These are phyloP conservation scores for Smutsia gigantea DNA, from an alignment of 2,797 vertebrate species.

Conservation along the genomic window DNA sequence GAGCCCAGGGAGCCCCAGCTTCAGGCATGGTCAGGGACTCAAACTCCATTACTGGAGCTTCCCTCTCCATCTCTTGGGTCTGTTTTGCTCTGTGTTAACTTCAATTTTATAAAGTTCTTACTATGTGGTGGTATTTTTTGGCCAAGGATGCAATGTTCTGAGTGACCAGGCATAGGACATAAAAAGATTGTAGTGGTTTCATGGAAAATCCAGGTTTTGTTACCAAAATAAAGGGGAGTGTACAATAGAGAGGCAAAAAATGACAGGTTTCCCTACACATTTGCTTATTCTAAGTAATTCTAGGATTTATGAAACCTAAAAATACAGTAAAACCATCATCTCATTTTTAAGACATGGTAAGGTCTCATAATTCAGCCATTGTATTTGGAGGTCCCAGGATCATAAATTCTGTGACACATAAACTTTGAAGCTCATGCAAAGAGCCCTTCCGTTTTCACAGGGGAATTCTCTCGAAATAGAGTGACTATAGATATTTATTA, in stretches of 20 bases:
- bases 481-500: not conserved
- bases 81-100: not conserved
- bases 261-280: not conserved
- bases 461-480: not conserved
- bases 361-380: not conserved
- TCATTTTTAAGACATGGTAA: not conserved
- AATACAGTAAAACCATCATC: not conserved
- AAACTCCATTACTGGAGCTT: not conserved
- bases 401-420: not conserved
- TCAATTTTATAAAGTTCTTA: not conserved
- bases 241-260: not conserved
- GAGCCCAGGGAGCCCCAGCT: accelerated
- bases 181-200: not conserved
- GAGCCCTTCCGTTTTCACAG: not conserved
- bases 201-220: not conserved
- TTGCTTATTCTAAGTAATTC: not conserved
- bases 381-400: not conserved
- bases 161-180: not conserved
- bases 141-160: not conserved
- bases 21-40: not conserved
- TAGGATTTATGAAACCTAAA: not conserved
- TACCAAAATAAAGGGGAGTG: not conserved
- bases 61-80: not conserved
- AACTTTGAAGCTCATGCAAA: not conserved
- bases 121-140: not conserved